A percentile compares a stretch with the other conserved stretches of the same genome.
These are phyloP conservation scores for Halictus rubicundus DNA, from an alignment of 1,140 invertebrate species.

Conservation along the genomic window DNA sequence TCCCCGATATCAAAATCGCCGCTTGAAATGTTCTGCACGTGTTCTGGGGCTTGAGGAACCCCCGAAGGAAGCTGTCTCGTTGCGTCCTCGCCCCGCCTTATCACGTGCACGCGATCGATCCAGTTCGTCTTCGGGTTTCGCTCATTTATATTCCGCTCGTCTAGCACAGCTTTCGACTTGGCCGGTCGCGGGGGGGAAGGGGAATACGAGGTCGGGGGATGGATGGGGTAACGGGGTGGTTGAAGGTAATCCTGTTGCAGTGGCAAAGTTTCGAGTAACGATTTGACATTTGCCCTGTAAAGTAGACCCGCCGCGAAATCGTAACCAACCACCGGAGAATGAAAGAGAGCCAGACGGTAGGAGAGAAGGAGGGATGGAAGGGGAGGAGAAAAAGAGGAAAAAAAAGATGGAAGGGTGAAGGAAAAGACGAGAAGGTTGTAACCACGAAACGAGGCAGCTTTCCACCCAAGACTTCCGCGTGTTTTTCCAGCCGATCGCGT, in stretches of 20 bases:
- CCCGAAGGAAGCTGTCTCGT: constrained; percentile 54
- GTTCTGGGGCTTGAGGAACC: constrained; percentile 25
- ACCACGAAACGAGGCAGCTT: constrained; percentile 3
- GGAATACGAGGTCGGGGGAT: neutral
- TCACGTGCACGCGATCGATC: constrained; percentile 60
- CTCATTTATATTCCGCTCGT: constrained; percentile 65
- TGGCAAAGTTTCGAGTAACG: constrained; percentile 60
- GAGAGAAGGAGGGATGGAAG: neutral
- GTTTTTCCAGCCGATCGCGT: constrained; percentile 54
- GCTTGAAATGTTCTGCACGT: constrained; percentile 49
- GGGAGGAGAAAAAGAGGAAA: neutral
- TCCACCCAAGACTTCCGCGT: constrained; percentile 27
- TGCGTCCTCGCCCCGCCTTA: constrained; percentile 56
- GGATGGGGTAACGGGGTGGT: neutral
- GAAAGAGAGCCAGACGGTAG: neutral
- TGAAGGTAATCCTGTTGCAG: constrained; percentile 58
- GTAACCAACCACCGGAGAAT: neutral
- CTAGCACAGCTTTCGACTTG: constrained; percentile 59
- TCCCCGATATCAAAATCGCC: constrained; percentile 50
- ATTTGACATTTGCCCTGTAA: constrained; percentile 58
- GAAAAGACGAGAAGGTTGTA: too few relatives aligned
- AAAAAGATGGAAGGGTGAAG: neutral
- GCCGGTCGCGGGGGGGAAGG: neutral
- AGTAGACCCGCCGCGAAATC: constrained; percentile 35
- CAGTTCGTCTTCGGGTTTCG: constrained; percentile 57